Base-by-base conservation (phyloP, 2,113 vertebrate species). In the Thalassarche chlororhynchos region DNA sequence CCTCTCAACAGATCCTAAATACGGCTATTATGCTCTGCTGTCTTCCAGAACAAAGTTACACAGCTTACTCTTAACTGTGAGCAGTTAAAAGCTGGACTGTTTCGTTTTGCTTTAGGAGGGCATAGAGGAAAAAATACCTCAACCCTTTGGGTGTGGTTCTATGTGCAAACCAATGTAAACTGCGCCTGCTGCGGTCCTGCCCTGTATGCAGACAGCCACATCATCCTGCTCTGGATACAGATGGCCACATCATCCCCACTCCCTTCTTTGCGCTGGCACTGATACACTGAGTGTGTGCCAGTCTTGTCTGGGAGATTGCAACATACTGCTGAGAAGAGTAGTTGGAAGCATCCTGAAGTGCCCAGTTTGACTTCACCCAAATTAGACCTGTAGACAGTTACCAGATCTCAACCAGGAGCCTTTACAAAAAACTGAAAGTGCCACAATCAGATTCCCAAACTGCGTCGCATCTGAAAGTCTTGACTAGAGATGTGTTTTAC, bases 41-140 rank as follows among this genome's bases (percentile, higher is more conserved):
- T 8, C 49, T 34, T 13, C 19, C 62, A 86, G 83, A 83, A 34
- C 66, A 28, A 2, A 25, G 51, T 11, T 9, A 20, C 61, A 49
- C 44, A 81, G 58, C 46, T 46, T 40, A 11, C 71, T 26, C 47
- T 9, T 47, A 38, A 23, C 44, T 0, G 0, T 0, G 1, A 40
- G 51, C 62, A 46, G 40, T 2, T 38, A 32, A 36, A 72, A 80
- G 72, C 72, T 47, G 38, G 32, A 26, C 32, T 51, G 44, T 29
- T 49, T 55, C 31, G 2, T n/a, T 82, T 34, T 38, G 29, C 72
- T 87, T 40, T 5, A 28, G 65, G 65, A 93, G 87, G 58, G 12
- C 12, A 7, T 1, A 57, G 57, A 92, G 77, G 69, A 58, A 81
- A 81, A 66, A 88, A 38, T 4, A 68, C 40, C 61, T 82, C 38